Percentiles rank a stretch among this genome's conserved stretches.
Evolutionary conservation across 2,888 invertebrate species (phyloP).

Genomic region (Pegoplata infirma): DNA sequence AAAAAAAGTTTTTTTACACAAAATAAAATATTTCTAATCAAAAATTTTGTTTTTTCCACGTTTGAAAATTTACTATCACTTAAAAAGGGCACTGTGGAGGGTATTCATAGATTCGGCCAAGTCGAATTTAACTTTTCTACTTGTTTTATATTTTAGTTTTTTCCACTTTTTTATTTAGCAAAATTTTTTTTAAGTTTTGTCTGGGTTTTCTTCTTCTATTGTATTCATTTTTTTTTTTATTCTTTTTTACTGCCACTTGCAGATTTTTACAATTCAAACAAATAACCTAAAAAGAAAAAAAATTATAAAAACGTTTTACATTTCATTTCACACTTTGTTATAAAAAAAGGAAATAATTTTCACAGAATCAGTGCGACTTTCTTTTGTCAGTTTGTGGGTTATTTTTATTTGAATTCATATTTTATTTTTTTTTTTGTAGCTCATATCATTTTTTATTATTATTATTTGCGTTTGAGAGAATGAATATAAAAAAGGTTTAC

Average conservation of each 20-base stretch:
- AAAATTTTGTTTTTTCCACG: no score
- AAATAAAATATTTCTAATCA: no score
- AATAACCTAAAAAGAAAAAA: constrained; percentile 1
- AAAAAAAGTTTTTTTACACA: no score
- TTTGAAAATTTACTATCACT: no score
- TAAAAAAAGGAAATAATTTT: constrained; percentile 42
- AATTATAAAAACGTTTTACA: constrained; percentile 42
- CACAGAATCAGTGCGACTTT: constrained; percentile 49
- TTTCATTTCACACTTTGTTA: constrained; percentile 61
- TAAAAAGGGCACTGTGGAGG: no score
- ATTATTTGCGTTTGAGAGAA: constrained; percentile 15
- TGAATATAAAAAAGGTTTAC: constrained; percentile 4
- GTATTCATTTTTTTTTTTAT: constrained; percentile 1
- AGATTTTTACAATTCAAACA: constrained; percentile 1
- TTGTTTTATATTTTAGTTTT: no score
- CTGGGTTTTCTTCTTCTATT: neutral
- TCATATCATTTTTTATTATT: neutral
- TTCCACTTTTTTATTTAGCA: neutral
- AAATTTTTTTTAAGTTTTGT: neutral
- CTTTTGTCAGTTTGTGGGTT: constrained; percentile 41
- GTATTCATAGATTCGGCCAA: no score
- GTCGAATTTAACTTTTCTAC: no score
- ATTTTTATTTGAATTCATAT: constrained; percentile 23
- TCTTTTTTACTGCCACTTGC: constrained; percentile 6
- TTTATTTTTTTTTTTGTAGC: neutral